phyloP scores from a whole-genome alignment of 2,888 invertebrate species.

The Eilema griseolum region DNA sequence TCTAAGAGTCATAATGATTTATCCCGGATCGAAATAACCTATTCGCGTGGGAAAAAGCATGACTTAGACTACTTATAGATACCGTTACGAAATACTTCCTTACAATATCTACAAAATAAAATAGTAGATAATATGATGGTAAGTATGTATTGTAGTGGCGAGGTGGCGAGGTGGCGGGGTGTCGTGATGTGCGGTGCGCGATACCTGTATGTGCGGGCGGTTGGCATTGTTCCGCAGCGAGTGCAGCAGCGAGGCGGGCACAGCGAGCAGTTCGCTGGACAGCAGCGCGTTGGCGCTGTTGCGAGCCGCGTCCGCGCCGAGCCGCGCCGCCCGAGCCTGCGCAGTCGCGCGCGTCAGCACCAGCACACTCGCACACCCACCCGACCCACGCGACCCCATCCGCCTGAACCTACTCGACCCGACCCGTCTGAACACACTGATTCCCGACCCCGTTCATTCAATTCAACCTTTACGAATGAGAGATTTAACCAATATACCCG shows the following conservation, averaged over 20 bases:
- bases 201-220: slow-evolving; percentile 76
- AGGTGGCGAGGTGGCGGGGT: not conserved
- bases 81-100: not conserved
- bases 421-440: not conserved
- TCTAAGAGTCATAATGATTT: not conserved
- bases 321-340: slow-evolving; percentile 53
- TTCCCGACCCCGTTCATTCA: not conserved
- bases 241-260: slow-evolving; percentile 83
- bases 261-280: slow-evolving; percentile 89
- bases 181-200: slow-evolving; percentile 16
- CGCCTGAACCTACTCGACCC: not conserved
- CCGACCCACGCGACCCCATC: slow-evolving; percentile 8
- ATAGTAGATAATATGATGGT: not conserved
- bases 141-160: not conserved
- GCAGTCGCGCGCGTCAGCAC: slow-evolving; percentile 45
- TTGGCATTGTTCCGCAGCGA: slow-evolving; percentile 70
- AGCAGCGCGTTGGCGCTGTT: slow-evolving; percentile 93
- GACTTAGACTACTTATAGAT: not conserved
- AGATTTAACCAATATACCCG: not conserved
- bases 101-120: not conserved
- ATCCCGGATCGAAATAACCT: not conserved
- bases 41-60: not conserved
- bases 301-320: slow-evolving; percentile 88
- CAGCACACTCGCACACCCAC: slow-evolving; percentile 23
- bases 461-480: too few relatives aligned